Evolutionary conservation across 2,888 invertebrate genomes (phyloP).

Genomic region (Phytoseiulus persimilis): DNA sequence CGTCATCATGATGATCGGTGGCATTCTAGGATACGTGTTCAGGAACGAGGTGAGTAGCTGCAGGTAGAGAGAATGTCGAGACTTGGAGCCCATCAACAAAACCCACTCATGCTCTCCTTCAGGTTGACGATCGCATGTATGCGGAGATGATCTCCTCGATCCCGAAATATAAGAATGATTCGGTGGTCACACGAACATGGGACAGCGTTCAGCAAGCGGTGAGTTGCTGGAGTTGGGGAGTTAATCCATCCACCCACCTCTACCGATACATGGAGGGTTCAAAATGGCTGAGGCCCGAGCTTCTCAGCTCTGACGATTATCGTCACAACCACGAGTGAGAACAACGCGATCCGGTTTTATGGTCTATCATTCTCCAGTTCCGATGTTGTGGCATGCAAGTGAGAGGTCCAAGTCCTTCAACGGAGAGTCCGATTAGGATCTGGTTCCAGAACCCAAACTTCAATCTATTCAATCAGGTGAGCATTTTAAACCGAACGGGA

Average conservation of each 20-base stretch:
- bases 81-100: too few relatives aligned
- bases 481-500: not conserved
- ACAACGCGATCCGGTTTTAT: too few relatives aligned
- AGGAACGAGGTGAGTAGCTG: conserved; percentile 62
- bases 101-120: not conserved
- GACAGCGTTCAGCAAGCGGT: not conserved
- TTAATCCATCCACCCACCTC: too few relatives aligned
- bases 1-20: conserved; percentile 79
- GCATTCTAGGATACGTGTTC: conserved; percentile 81
- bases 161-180: conserved; percentile 45
- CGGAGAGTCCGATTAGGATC: not conserved
- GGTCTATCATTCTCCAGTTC: not conserved
- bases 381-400: not conserved
- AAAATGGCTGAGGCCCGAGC: too few relatives aligned
- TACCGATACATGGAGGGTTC: too few relatives aligned
- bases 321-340: too few relatives aligned
- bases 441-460: not conserved
- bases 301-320: too few relatives aligned
- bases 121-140: conserved; percentile 46
- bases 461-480: not conserved
- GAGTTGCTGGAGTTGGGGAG: not conserved
- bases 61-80: too few relatives aligned
- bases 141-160: conserved; percentile 45
- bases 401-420: not conserved
- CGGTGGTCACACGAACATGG: conserved; percentile 56